Conservation (phyloP, 2,113 vertebrate genomes). For the Ammodytes dubius region DNA sequence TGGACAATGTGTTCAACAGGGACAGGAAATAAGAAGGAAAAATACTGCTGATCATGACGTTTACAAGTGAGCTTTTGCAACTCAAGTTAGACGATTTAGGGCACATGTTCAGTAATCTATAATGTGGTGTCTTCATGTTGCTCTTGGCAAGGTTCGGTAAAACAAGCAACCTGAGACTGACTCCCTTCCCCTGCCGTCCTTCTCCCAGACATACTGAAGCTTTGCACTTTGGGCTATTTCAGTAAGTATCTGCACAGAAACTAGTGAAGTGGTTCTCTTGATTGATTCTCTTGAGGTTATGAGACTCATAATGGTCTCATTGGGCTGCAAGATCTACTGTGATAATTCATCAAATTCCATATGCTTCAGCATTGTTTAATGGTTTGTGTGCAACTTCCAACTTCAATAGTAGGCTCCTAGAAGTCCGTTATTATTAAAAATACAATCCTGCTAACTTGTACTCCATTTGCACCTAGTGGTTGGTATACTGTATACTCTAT, state of each 20-base stretch:
- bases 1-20: not conserved
- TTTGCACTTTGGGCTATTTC: constrained; percentile 16
- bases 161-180: constrained; percentile 13
- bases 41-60: not conserved
- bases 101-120: constrained; percentile 47
- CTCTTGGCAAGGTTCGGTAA: constrained; percentile 38
- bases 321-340: too few species aligned
- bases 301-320: not conserved
- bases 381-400: not conserved
- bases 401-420: not conserved
- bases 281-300: not conserved
- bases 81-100: constrained; percentile 21
- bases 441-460: not conserved
- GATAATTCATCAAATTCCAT: not conserved
- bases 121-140: constrained; percentile 38
- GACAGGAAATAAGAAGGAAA: not conserved
- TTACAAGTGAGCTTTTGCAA: constrained; percentile 19
- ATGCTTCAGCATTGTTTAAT: not conserved
- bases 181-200: constrained; percentile 1
- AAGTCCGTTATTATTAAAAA: not conserved
- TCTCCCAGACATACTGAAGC: not conserved
- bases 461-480: not conserved
- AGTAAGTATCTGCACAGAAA: constrained; percentile 3
- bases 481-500: not conserved
- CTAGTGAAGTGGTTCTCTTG: not conserved